Percentiles rank a stretch among this genome's conserved stretches.
Evolutionary conservation across 1,140 invertebrate species (phyloP).

Genomic region (Eufriesea mexicana): DNA sequence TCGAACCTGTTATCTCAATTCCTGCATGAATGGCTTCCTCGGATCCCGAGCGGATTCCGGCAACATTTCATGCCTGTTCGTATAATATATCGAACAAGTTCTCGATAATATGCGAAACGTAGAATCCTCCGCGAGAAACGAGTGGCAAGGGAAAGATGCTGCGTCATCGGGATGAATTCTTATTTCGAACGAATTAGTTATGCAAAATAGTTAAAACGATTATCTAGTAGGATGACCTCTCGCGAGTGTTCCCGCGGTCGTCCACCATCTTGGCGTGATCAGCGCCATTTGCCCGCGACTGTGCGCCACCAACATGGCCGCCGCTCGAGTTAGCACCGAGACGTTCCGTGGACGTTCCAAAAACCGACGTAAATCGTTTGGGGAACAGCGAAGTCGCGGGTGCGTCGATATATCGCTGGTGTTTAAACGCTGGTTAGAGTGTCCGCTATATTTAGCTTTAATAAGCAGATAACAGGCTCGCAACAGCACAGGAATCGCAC

Average conservation of each 20-base stretch:
- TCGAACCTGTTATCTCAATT: neutral
- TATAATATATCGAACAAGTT: too few species aligned
- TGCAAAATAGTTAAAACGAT: neutral
- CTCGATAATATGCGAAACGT: too few species aligned
- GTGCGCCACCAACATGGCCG: neutral
- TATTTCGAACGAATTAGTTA: neutral
- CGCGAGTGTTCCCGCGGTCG: neutral
- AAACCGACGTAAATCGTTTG: neutral
- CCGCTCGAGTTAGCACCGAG: neutral
- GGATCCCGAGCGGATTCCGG: too few species aligned
- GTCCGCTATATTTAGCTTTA: constrained; percentile 68
- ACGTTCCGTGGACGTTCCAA: neutral
- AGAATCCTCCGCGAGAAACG: too few species aligned
- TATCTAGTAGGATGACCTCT: neutral
- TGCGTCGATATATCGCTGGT: constrained; percentile 21
- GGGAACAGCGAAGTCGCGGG: constrained; percentile 16
- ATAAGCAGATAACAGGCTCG: constrained; percentile 63
- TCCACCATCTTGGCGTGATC: neutral
- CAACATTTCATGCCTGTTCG: too few species aligned
- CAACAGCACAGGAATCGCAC: constrained; percentile 30
- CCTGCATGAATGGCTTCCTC: neutral
- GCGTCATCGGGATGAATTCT: neutral
- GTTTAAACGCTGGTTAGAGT: constrained; percentile 59
- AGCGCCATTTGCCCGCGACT: neutral
- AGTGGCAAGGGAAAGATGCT: too few species aligned